Conservation (phyloP, 2,888 invertebrate species). For the Ichneumoninae sp. region DNA sequence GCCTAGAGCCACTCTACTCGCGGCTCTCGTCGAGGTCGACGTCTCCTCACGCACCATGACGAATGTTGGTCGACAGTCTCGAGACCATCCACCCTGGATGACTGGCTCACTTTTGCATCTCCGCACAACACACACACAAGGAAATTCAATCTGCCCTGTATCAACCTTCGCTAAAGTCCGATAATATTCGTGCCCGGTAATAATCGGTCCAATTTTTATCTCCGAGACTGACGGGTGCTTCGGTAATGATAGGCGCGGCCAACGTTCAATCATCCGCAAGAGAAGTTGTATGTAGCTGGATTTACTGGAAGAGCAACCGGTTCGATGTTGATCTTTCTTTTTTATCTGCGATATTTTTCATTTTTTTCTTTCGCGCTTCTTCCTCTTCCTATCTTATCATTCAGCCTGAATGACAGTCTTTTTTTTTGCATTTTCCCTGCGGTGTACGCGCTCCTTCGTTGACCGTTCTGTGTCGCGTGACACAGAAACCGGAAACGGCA, state of each 20-base stretch:
- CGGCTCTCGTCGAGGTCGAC: slow-evolving; percentile 75
- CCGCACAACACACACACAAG: not conserved
- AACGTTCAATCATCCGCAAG: slow-evolving; percentile 1
- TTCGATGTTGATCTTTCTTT: slow-evolving; percentile 36
- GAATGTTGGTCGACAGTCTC: slow-evolving; percentile 75
- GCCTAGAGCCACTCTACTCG: slow-evolving; percentile 53
- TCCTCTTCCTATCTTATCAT: not conserved
- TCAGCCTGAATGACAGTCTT: not conserved
- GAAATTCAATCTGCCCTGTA: not conserved
- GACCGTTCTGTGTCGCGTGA: slow-evolving; percentile 59
- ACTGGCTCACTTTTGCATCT: slow-evolving; percentile 24
- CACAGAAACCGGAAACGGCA: slow-evolving; percentile 66
- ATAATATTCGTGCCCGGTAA: not conserved
- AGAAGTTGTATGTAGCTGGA: not conserved
- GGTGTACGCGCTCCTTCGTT: slow-evolving; percentile 30
- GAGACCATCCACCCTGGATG: slow-evolving; percentile 41
- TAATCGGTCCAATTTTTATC: not conserved
- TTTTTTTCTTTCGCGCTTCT: not conserved
- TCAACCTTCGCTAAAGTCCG: not conserved
- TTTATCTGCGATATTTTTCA: slow-evolving; percentile 14
- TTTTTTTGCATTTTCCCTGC: slow-evolving; percentile 22
- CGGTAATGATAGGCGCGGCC: slow-evolving; percentile 1
- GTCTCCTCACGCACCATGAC: slow-evolving; percentile 80
- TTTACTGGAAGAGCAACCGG: slow-evolving; percentile 23
- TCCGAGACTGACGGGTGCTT: not conserved